Evolutionary conservation across 2,797 vertebrate genomes (phyloP).

Genomic region (Fundulus diaphanus): DNA sequence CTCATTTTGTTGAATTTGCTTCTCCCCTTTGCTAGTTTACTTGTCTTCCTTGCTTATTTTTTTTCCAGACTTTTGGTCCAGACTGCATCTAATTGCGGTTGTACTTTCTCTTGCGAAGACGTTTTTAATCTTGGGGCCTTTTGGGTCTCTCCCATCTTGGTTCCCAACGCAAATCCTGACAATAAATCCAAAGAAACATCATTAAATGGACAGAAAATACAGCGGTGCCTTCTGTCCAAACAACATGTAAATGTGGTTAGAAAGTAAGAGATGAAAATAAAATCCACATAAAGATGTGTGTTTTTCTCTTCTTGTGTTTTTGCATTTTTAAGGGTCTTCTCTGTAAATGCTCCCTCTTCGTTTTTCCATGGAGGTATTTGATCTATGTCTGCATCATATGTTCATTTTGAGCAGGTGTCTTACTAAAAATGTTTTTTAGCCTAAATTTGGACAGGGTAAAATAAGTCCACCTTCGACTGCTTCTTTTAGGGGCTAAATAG

Average conservation of each 20-base stretch:
- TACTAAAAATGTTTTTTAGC: no score
- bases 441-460: neutral
- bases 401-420: no score
- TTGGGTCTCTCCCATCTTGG: neutral
- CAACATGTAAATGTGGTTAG: no score
- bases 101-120: neutral
- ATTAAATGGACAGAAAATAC: neutral
- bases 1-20: neutral
- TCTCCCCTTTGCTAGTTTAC: neutral
- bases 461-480: neutral
- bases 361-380: no score
- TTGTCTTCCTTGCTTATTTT: neutral
- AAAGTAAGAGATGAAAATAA: no score
- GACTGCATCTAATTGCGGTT: neutral
- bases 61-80: neutral
- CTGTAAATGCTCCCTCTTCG: no score
- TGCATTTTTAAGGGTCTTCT: no score
- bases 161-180: neutral
- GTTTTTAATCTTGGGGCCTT: neutral
- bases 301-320: no score
- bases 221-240: neutral
- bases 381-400: no score
- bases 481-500: neutral
- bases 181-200: no score
- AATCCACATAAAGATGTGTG: no score